These are phyloP conservation scores for Agrotis ipsilon DNA, from an alignment of 2,888 invertebrate genomes.

Conservation along the genomic window DNA sequence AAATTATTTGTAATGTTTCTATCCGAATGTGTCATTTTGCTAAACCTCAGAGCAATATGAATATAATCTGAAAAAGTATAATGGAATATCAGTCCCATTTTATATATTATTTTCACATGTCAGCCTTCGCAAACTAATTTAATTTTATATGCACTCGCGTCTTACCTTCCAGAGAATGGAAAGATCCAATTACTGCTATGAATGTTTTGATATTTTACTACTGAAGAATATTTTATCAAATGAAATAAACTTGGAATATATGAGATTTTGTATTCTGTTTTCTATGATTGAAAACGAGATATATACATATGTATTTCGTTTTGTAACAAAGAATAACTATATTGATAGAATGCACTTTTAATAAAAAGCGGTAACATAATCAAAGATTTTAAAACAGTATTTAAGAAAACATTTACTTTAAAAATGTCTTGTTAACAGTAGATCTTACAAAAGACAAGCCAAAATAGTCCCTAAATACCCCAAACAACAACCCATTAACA, in stretches of 20 bases:
- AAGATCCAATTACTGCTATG: conserved; percentile 52
- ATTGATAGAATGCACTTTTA: neutral
- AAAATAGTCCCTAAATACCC: neutral
- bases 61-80: neutral
- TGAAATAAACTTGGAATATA: conserved; percentile 19
- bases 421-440: neutral
- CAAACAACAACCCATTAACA: neutral
- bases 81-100: neutral
- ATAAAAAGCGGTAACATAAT: too few species aligned
- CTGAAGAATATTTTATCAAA: conserved; percentile 45
- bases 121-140: conserved; percentile 31
- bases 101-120: conserved; percentile 32
- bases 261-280: conserved; percentile 14
- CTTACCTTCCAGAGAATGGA: conserved; percentile 37
- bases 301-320: neutral
- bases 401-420: neutral
- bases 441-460: too few species aligned
- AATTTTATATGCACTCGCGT: conserved; percentile 32
- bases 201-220: conserved; percentile 35
- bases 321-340: neutral
- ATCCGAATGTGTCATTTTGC: too few species aligned
- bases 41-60: neutral
- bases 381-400: too few species aligned
- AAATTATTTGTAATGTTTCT: neutral
- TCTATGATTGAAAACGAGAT: conserved; percentile 21